A percentile compares a stretch with the other conserved stretches of the same genome.
Conservation (phyloP, 2,888 invertebrate genomes). For the Rotaria socialis region DNA sequence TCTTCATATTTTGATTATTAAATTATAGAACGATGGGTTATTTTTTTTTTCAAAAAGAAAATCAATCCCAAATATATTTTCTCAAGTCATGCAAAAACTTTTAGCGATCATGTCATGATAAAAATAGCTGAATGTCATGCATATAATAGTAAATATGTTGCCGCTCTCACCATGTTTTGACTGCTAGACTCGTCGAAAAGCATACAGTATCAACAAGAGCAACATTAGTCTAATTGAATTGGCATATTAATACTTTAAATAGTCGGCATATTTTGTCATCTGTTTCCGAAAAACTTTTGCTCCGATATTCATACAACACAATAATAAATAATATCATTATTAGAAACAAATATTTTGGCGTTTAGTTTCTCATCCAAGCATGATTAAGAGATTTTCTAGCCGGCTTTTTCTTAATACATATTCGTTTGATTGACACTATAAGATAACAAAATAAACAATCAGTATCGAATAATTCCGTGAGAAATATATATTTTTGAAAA, state of each 20-base stretch:
- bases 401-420: neutral
- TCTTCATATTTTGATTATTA: too few species aligned
- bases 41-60: too few species aligned
- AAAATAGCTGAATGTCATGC: neutral
- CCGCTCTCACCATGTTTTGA: neutral
- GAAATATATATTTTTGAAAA: neutral
- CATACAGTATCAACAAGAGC: neutral
- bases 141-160: neutral
- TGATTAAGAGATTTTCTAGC: neutral
- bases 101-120: neutral
- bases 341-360: neutral
- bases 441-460: neutral
- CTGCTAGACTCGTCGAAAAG: neutral
- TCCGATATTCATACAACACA: too few species aligned
- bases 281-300: too few species aligned
- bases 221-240: neutral
- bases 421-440: neutral
- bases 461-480: neutral
- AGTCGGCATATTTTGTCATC: too few species aligned
- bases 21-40: too few species aligned
- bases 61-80: too few species aligned
- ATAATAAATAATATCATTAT: too few species aligned
- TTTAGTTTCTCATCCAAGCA: neutral
- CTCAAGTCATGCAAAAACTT: too few species aligned
- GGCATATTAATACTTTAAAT: neutral